Evolutionary conservation across 2,113 vertebrate genomes (phyloP).

Genomic region (Parus major): DNA sequence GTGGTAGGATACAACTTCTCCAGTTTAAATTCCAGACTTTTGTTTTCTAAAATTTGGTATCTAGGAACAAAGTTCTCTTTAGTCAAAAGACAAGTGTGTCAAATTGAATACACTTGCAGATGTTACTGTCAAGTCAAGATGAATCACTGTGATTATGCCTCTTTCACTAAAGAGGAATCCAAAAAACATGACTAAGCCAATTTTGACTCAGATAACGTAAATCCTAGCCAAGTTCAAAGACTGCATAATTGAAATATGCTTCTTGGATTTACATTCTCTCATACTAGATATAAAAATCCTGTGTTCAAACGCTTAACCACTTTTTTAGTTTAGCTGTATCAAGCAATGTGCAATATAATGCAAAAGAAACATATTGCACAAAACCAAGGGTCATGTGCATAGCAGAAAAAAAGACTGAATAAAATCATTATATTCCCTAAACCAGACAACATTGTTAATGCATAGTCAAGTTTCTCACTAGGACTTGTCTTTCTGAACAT

Average conservation of each 20-base stretch:
- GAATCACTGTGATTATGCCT: not conserved
- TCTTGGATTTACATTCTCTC: not conserved
- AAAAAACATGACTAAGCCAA: not conserved
- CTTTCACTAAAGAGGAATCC: not conserved
- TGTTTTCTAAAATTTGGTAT: not conserved
- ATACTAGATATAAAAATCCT: not conserved
- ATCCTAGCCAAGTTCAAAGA: not conserved
- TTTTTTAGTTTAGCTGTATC: not conserved
- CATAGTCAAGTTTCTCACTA: not conserved
- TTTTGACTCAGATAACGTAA: not conserved
- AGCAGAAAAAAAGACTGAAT: not conserved
- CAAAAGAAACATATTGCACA: not conserved
- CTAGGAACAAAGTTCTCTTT: not conserved
- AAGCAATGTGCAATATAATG: fast-evolving
- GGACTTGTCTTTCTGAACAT: not conserved
- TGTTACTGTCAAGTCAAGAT: not conserved
- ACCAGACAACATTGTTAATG: not conserved
- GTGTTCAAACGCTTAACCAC: not conserved
- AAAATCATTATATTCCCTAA: not conserved
- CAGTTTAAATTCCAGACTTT: not conserved
- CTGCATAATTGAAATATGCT: not conserved
- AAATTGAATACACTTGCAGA: not conserved
- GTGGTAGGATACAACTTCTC: not conserved
- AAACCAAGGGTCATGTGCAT: not conserved
- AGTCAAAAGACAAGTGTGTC: not conserved